Evolutionary conservation across 1,140 invertebrate species (phyloP).

Genomic region (Diplogasteroides magnus): DNA sequence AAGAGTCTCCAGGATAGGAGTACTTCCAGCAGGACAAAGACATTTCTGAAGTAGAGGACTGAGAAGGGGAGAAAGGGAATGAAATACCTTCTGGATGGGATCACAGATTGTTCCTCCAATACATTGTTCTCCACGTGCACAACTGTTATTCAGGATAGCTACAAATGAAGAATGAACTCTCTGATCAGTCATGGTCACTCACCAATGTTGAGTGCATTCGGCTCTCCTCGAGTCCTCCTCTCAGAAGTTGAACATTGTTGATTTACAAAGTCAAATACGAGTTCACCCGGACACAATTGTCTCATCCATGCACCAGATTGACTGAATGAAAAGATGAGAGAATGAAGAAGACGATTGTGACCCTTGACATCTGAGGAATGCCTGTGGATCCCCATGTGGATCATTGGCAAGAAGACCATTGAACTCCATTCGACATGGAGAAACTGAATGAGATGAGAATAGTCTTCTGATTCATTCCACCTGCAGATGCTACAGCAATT

Average conservation of each 20-base stretch:
- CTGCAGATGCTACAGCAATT: neutral
- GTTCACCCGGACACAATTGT: conserved; percentile 45
- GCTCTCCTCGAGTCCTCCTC: conserved; percentile 32
- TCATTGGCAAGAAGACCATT: conserved; percentile 39
- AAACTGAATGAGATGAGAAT: conserved; percentile 24
- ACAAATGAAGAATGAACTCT: conserved; percentile 1
- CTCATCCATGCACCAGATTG: conserved; percentile 48
- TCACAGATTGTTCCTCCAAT: conserved; percentile 55
- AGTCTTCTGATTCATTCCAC: neutral
- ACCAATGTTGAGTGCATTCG: conserved; percentile 44
- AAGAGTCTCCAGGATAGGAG: conserved; percentile 49
- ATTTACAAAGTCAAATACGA: conserved; percentile 51
- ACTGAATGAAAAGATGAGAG: neutral
- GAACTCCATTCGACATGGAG: conserved; percentile 33
- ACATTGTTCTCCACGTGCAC: conserved; percentile 49
- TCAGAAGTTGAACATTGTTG: conserved; percentile 43
- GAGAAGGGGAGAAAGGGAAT: neutral
- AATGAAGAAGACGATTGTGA: conserved; percentile 30
- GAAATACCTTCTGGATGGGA: conserved; percentile 20
- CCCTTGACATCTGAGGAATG: conserved; percentile 37
- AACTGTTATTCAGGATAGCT: conserved; percentile 53
- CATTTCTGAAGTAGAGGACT: conserved; percentile 21
- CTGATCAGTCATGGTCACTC: conserved; percentile 14
- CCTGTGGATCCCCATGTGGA: conserved; percentile 26
- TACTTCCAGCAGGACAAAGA: conserved; percentile 49